Base-by-base conservation (phyloP, 2,888 invertebrate species). In the Melieria crassipennis region DNA sequence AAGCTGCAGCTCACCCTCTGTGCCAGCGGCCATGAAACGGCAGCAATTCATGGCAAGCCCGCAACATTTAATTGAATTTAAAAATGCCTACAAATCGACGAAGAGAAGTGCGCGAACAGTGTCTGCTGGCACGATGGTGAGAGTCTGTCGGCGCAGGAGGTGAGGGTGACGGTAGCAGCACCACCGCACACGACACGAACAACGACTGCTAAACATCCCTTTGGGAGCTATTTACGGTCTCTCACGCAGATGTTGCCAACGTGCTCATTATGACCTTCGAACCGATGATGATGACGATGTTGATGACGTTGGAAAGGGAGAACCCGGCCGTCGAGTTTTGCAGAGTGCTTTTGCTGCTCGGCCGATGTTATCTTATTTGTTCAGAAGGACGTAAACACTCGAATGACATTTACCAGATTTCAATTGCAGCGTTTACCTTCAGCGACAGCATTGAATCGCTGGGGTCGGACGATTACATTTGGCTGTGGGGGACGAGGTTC, bases 141-240 rank as follows among this genome's bases (percentile, higher is more conserved):
- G 30, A 30, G 30, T 30, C 30, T 30, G 30, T 30, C 7, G 1
- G 46, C 42, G 16, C 13, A 6, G 46, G 45, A 55, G n/a, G 10
- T 42, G 42, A 7, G 43, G 7, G 42, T 43, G 55, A 62, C 5
- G n/a, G 52, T 45, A 60, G 60, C 4, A 45, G 60, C 3, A 48
- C 5, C 58, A 48, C 55, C 48, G 42, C 66, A n/a, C 47, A 48
- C 61, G 43, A 60, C 46, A 62, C 7, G 61, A 42, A 61, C 62
- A 16, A 67, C 55, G 73, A 70, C 71, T 76, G 78, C 78, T 84
- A 84, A 85, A 83, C 84, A 84, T 85, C 86, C 85, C 84, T 84
- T 73, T 77, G 85, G 85, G 85, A 84, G 84, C 85, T 84, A 86
- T 83, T 85, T 85, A 83, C 80, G 82, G 82, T 78, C 81, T 78